Percentiles rank a stretch among this genome's conserved stretches.
Conservation (phyloP, 2,113 vertebrate genomes). For the Nansenia antarctica region DNA sequence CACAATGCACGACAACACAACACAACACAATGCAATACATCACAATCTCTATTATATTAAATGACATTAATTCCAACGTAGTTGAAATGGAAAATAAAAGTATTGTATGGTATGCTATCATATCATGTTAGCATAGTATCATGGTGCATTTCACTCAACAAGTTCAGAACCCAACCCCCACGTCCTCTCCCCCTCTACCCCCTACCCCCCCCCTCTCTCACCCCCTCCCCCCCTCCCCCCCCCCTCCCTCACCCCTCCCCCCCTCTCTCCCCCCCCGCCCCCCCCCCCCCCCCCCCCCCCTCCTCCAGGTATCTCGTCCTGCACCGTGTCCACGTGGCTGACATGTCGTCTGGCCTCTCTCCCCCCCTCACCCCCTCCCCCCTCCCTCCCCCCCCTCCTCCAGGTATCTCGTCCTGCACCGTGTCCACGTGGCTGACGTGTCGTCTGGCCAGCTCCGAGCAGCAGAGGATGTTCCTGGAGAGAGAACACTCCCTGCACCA, state of each 20-base stretch:
- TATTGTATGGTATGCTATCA: too few relatives aligned
- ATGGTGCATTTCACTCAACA: too few relatives aligned
- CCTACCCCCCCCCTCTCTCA: too few relatives aligned
- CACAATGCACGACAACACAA: not conserved
- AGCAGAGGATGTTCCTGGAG: conserved; percentile 98
- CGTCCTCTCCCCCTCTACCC: too few relatives aligned
- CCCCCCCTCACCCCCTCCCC: not conserved
- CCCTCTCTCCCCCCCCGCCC: too few relatives aligned
- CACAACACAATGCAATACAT: not conserved
- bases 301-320: conserved; percentile 80
- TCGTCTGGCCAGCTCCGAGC: conserved; percentile 95
- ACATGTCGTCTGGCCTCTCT: conserved; percentile 88
- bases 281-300: not conserved
- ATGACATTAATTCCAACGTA: too few relatives aligned
- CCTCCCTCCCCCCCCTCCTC: conserved; percentile 8
- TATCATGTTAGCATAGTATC: too few relatives aligned
- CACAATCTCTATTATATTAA: too few relatives aligned
- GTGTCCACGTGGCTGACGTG: conserved; percentile 98
- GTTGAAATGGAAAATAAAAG: not conserved
- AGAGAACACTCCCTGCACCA: conserved; percentile 97
- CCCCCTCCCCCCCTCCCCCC: too few relatives aligned
- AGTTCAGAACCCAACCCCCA: too few relatives aligned
- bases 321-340: conserved; percentile 96
- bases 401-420: conserved; percentile 90
- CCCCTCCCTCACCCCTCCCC: too few relatives aligned